phyloP scores from a whole-genome alignment of 2,888 invertebrate genomes.

The Eudemis profundana region DNA sequence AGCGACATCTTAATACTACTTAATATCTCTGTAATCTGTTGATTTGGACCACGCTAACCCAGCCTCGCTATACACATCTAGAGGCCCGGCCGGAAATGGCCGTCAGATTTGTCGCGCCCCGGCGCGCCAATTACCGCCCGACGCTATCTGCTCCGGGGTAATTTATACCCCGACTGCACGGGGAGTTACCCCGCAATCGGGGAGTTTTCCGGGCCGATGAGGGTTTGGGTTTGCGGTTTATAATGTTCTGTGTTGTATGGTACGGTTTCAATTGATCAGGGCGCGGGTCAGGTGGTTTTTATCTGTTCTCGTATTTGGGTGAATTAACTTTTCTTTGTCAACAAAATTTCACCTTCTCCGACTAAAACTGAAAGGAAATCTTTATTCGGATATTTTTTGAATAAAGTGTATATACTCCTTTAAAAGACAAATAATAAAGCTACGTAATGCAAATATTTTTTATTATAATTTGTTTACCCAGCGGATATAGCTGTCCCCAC shows the following conservation, averaged over 20 bases:
- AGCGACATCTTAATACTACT: no score
- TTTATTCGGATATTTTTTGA: no score
- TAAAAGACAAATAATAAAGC: no score
- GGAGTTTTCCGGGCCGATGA: slow-evolving; percentile 16
- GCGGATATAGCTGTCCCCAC: no score
- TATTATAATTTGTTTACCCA: no score
- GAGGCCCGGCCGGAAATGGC: slow-evolving; percentile 66
- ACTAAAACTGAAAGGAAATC: no score
- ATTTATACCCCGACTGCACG: slow-evolving; percentile 55
- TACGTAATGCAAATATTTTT: no score
- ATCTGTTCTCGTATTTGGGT: not conserved
- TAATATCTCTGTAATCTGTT: slow-evolving; percentile 12
- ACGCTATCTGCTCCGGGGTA: slow-evolving; percentile 54
- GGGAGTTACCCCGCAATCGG: slow-evolving; percentile 46
- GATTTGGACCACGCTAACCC: slow-evolving; percentile 16
- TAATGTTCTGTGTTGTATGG: slow-evolving; percentile 14
- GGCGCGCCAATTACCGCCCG: slow-evolving; percentile 70
- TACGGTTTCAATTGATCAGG: slow-evolving; percentile 4
- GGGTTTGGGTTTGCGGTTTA: slow-evolving; percentile 23
- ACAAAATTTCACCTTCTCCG: no score
- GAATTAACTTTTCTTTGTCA: no score
- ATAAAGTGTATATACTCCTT: no score
- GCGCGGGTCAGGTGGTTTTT: not conserved
- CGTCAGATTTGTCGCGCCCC: slow-evolving; percentile 75
- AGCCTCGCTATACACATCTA: slow-evolving; percentile 44